phyloP scores from a whole-genome alignment of 2,888 invertebrate species.

The Formica aserva region DNA sequence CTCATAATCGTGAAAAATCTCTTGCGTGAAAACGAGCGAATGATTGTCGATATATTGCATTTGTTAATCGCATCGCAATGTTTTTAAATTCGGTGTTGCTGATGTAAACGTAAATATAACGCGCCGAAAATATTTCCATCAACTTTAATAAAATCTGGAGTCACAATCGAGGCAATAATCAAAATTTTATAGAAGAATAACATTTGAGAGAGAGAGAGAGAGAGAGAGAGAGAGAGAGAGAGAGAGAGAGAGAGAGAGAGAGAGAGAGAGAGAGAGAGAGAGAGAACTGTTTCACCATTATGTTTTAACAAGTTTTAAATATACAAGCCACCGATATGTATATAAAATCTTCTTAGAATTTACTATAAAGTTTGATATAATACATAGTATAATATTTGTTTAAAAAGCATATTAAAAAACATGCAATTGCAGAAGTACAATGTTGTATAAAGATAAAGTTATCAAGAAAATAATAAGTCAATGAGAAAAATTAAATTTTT shows the following conservation, averaged over 20 bases:
- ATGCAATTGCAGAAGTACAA: too few species aligned
- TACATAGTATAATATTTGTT: too few species aligned
- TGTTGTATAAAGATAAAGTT: background rate
- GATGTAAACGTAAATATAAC: background rate
- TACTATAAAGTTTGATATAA: too few species aligned
- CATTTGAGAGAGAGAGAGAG: too few species aligned
- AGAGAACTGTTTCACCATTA: too few species aligned
- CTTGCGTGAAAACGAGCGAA: background rate
- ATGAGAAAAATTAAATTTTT: background rate
- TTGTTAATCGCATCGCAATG: background rate
- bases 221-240: too few species aligned
- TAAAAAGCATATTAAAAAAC: too few species aligned
- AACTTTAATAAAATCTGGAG: background rate
- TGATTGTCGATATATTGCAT: background rate
- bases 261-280: too few species aligned
- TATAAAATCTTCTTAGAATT: too few species aligned
- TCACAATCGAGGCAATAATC: background rate
- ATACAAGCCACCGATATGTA: too few species aligned
- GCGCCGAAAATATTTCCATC: background rate
- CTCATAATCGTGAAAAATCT: background rate
- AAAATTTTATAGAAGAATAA: background rate
- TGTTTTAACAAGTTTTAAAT: too few species aligned
- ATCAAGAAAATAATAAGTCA: background rate
- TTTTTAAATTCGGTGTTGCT: background rate
- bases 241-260: too few species aligned